Base-by-base conservation (phyloP, 2,888 invertebrate species). In the Caenorhabditis sp. region DNA sequence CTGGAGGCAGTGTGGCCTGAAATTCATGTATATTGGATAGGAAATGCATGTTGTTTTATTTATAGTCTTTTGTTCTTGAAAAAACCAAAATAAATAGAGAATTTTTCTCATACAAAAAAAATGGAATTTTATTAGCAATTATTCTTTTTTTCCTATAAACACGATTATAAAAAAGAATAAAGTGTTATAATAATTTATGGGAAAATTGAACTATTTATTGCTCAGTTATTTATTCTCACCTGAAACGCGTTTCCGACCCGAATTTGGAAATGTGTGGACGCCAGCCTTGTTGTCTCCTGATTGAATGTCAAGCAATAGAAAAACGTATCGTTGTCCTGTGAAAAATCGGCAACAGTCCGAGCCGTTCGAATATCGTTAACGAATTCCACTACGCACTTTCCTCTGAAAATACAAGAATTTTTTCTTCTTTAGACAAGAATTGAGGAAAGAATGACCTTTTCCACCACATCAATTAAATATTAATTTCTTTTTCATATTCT, bases 171-270 rank as follows among this genome's bases (percentile, higher is more conserved):
- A n/a, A n/a, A n/a, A n/a, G n/a, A n/a, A n/a, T n/a, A n/a, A n/a
- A n/a, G n/a, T n/a, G n/a, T n/a, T n/a, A n/a, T n/a, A n/a, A n/a
- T n/a, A n/a, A n/a, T n/a, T n/a, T n/a, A n/a, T n/a, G n/a, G n/a
- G n/a, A n/a, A n/a, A n/a, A n/a, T n/a, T n/a, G n/a, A n/a, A n/a
- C n/a, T n/a, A n/a, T n/a, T n/a, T 53, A 23, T 53, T 53, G 23
- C 25, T 26, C 52, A 5, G 43, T n/a, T n/a, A n/a, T n/a, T n/a
- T n/a, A n/a, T n/a, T n/a, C 65, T 59, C 25, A 84, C 91, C 90
- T 91, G 91, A 87, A 91, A 91, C 85, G 90, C 90, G 80, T 90
- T 89, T 82, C 91, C 91, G 72, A 91, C 90, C 85, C 91, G 89
- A 78, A 91, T 91, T 87, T 91, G 91, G 67, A 91, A 91, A 88